Percentiles rank a stretch among this genome's conserved stretches.
These are phyloP conservation scores for Lysiphlebus fabarum DNA, from an alignment of 1,140 invertebrate genomes.

Conservation along the genomic window DNA sequence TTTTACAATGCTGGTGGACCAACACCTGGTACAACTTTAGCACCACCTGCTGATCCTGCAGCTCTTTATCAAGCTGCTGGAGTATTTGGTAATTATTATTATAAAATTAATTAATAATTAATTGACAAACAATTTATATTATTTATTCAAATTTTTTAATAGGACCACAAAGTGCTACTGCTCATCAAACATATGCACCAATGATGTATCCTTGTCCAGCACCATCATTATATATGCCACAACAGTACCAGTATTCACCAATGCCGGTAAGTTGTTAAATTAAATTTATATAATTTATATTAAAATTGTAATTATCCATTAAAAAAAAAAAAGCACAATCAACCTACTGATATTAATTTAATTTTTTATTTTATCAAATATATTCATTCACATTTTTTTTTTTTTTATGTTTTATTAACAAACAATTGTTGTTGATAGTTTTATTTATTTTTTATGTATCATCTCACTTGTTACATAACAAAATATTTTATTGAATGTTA, in stretches of 20 bases:
- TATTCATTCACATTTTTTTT: too few relatives aligned
- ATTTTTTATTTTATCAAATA: too few relatives aligned
- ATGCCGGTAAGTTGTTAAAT: slow-evolving; percentile 47
- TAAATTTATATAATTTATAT: not conserved
- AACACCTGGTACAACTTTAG: slow-evolving; percentile 45
- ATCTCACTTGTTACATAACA: too few relatives aligned
- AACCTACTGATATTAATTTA: too few relatives aligned
- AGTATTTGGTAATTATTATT: slow-evolving; percentile 51
- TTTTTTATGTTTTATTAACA: too few relatives aligned
- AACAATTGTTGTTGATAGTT: too few relatives aligned
- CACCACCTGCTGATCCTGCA: slow-evolving; percentile 48
- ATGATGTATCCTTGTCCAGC: slow-evolving; percentile 52
- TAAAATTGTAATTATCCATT: not conserved
- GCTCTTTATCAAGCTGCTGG: slow-evolving; percentile 52
- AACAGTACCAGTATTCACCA: slow-evolving; percentile 52
- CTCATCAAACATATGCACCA: slow-evolving; percentile 50
- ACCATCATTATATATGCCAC: slow-evolving; percentile 52
- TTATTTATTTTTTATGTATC: too few relatives aligned
- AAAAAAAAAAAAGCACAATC: too few relatives aligned
- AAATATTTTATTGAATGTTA: too few relatives aligned
- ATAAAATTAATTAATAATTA: not conserved
- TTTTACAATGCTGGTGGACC: slow-evolving; percentile 55
- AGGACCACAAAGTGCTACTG: slow-evolving; percentile 49
- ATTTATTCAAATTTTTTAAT: slow-evolving; percentile 15
- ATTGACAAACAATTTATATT: too few relatives aligned